Percentiles rank a stretch among this genome's conserved stretches.
Evolutionary conservation across 2,113 vertebrate genomes (phyloP).

Genomic region (Otis tarda): DNA sequence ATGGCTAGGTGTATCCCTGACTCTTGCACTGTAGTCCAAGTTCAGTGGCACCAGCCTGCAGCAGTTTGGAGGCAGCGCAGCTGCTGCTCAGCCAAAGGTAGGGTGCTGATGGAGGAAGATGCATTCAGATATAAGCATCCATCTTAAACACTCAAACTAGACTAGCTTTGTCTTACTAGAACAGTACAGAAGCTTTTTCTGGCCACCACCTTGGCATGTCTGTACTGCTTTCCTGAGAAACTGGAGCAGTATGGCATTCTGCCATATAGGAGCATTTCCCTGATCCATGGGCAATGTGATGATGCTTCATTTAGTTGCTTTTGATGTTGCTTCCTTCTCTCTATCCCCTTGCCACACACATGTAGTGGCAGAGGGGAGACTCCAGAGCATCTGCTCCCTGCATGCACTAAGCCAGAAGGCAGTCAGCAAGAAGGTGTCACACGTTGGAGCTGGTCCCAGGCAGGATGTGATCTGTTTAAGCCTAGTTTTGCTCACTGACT

Average conservation of each 20-base stretch:
- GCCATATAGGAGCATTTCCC: background rate
- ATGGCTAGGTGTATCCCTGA: background rate
- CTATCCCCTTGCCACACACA: accelerated
- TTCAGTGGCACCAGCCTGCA: background rate
- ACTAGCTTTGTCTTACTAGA: background rate
- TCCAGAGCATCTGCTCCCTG: background rate
- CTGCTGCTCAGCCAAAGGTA: background rate
- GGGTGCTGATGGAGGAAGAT: background rate
- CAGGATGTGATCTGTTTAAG: background rate
- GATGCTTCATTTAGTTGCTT: background rate
- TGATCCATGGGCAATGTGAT: background rate
- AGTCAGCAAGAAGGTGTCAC: background rate
- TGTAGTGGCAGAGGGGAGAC: background rate
- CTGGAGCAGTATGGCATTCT: background rate
- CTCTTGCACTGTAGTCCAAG: background rate
- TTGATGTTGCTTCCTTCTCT: background rate
- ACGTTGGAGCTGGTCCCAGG: background rate
- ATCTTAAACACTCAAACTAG: background rate
- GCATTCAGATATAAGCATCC: background rate
- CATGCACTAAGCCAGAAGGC: background rate
- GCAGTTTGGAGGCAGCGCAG: background rate
- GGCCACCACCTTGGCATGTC: background rate
- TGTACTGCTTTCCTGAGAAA: background rate
- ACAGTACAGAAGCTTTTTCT: background rate
- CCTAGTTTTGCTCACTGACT: background rate